A percentile compares a stretch with the other conserved stretches of the same genome.
These are phyloP conservation scores for Perca schrenkii DNA, from an alignment of 2,113 vertebrate genomes.

Conservation along the genomic window DNA sequence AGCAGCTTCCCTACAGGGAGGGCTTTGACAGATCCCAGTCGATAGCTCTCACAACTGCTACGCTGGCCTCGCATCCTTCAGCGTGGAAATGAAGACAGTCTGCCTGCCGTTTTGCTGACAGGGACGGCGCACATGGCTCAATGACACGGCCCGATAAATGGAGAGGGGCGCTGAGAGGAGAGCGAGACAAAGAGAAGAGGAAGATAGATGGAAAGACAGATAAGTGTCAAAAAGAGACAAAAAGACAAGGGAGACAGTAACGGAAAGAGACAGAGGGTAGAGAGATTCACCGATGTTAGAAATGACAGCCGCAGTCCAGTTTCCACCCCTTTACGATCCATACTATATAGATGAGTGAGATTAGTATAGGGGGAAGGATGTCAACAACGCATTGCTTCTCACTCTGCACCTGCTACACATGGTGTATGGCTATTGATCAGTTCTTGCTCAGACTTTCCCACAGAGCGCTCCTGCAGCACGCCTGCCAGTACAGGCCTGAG, in stretches of 20 bases:
- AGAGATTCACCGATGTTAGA: slow-evolving; percentile 10
- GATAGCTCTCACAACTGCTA: slow-evolving; percentile 76
- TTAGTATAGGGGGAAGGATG: slow-evolving; percentile 54
- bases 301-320: slow-evolving; percentile 46
- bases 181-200: slow-evolving; percentile 47
- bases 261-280: slow-evolving; percentile 36
- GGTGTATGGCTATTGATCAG: slow-evolving; percentile 74
- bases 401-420: slow-evolving; percentile 58
- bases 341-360: slow-evolving; percentile 56
- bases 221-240: slow-evolving; percentile 53
- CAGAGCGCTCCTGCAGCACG: slow-evolving; percentile 50
- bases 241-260: slow-evolving; percentile 41
- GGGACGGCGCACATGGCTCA: slow-evolving; percentile 72
- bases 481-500: slow-evolving; percentile 44
- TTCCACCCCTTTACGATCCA: slow-evolving; percentile 22
- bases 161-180: slow-evolving; percentile 55
- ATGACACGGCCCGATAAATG: slow-evolving; percentile 74
- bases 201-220: slow-evolving; percentile 61
- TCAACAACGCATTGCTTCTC: slow-evolving; percentile 57
- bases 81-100: slow-evolving; percentile 77
- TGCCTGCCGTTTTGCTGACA: slow-evolving; percentile 75
- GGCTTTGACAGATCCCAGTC: slow-evolving; percentile 75
- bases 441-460: slow-evolving; percentile 47
- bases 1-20: slow-evolving; percentile 64
- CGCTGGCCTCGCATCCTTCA: slow-evolving; percentile 75